phyloP scores from a whole-genome alignment of 2,113 vertebrate species.

The Brachyhypopomus gauderio region DNA sequence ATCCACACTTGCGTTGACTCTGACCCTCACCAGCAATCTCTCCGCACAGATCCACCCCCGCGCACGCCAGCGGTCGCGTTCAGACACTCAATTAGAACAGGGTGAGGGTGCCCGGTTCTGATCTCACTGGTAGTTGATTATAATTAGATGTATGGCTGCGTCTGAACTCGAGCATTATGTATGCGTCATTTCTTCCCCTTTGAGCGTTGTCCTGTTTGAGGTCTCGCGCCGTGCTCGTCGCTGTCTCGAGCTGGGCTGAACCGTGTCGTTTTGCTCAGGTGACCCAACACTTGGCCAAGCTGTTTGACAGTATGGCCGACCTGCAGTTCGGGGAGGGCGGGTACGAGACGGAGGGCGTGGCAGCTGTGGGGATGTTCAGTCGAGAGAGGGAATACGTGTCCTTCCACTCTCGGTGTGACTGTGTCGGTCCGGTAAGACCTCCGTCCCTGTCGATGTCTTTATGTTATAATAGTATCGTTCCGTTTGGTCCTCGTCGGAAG shows the following conservation, averaged over 20 bases:
- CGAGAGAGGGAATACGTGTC: constrained; percentile 78
- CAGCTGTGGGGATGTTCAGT: constrained; percentile 77
- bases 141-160: constrained; percentile 43
- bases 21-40: constrained; percentile 32
- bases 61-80: constrained; percentile 28
- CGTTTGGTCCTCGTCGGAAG: not conserved
- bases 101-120: constrained; percentile 34
- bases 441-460: not conserved
- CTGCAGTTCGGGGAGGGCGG: constrained; percentile 72
- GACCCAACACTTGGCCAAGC: constrained; percentile 75
- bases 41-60: constrained; percentile 43
- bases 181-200: constrained; percentile 22
- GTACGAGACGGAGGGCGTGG: constrained; percentile 56
- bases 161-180: constrained; percentile 48
- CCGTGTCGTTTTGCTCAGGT: constrained; percentile 68
- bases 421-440: constrained; percentile 72
- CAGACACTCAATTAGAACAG: constrained; percentile 37
- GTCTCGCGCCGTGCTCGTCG: not conserved
- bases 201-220: not conserved
- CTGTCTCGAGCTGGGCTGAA: constrained; percentile 20
- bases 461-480: not conserved
- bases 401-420: constrained; percentile 69
- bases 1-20: constrained; percentile 40
- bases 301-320: constrained; percentile 78
- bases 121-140: constrained; percentile 44